These are phyloP conservation scores for Solenodon paradoxus DNA, from an alignment of 2,113 vertebrate genomes.

Conservation along the genomic window DNA sequence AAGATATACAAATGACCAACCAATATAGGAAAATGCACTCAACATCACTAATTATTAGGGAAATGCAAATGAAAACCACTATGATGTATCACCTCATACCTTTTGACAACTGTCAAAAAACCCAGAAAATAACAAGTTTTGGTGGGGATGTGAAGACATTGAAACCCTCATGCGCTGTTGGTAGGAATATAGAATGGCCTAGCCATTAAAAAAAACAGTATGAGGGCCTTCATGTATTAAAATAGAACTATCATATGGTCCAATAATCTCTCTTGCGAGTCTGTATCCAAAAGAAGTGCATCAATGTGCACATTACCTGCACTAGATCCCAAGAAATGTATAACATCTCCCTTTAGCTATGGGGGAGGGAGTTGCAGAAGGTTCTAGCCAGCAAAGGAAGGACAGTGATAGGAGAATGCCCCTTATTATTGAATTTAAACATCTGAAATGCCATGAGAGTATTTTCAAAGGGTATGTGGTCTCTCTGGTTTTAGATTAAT, in stretches of 20 bases:
- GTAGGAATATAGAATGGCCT: neutral
- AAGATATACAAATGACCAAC: neutral
- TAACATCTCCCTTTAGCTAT: neutral
- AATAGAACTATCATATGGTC: neutral
- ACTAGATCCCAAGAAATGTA: neutral
- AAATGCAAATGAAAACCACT: neutral
- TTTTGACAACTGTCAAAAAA: neutral
- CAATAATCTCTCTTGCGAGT: neutral
- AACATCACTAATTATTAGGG: neutral
- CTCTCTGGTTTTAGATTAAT: neutral
- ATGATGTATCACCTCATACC: neutral
- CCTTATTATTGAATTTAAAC: neutral
- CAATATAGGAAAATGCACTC: neutral
- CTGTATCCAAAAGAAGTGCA: neutral
- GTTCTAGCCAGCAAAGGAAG: neutral
- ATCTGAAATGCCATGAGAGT: neutral
- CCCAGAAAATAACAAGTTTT: neutral
- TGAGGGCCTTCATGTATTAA: neutral
- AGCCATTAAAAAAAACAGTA: neutral
- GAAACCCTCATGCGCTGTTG: neutral
- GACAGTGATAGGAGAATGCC: fast-evolving
- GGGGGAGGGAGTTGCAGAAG: too few relatives aligned
- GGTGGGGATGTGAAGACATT: neutral
- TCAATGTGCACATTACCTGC: neutral
- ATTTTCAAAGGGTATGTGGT: neutral